Base-by-base conservation (phyloP, 1,140 invertebrate genomes). In the Lordiphosa clarofinis region DNA sequence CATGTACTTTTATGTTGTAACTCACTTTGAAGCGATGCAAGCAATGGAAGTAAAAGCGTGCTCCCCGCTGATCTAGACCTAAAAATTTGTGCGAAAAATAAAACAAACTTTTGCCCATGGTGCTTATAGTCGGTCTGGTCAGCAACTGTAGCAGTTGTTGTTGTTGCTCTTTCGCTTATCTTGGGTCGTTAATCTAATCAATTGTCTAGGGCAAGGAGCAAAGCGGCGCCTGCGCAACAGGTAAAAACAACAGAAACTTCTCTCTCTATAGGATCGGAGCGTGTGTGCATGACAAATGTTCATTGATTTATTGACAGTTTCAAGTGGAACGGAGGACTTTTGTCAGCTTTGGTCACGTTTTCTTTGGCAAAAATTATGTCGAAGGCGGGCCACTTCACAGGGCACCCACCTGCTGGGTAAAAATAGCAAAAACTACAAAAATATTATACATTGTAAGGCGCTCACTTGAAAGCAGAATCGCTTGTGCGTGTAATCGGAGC, bases 201-300 rank as follows among this genome's bases (percentile, higher is more conserved):
- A 58, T 63, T 50, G 55, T 44, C 33, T 55, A 38, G 37, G 21
- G 37, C 36, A 19, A 47, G 56, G 31, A 48, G 59, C 53, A 40
- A 15, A 38, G 38, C 52, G 70, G 71, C 71, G 71, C 71, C 58
- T 74, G 71, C 71, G 72, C 56, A 75, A 64, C 72, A 75, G 72
- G 72, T 75, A 75, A 33, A 52, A 8, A 13, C 12, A 38, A 35
- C 4, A 15, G 10, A 19, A 19, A 35, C 28, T 31, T 31, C 28
- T 31, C 28, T 31, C 19, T 19, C 28, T 31, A 5, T 28, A 7
- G 28, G 43, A 19, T 11, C 47, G 11, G 13, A 53, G 12, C 38
- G 31, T 66, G 73, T 75, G 73, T 75, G 73, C 72, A 70, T 75
- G 73, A 74, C 73, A 66, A 75, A 75, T 75, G 72, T 74, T 75